These are phyloP conservation scores for Caenorhabditis inopinata DNA, from an alignment of 1,140 invertebrate species.

Conservation along the genomic window DNA sequence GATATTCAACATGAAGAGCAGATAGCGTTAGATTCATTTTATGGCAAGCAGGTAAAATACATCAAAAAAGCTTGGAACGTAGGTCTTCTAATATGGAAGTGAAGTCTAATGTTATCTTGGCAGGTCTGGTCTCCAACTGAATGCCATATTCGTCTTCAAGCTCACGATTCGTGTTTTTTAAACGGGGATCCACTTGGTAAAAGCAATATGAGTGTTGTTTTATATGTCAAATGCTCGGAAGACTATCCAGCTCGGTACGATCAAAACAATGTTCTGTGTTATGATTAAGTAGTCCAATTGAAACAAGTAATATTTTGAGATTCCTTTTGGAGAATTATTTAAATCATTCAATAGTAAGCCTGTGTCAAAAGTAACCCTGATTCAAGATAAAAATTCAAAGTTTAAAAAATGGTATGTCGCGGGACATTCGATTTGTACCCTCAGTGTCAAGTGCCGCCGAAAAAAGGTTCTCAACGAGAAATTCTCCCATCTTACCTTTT, in stretches of 20 bases:
- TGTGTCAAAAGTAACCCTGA: no score
- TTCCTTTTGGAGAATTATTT: no score
- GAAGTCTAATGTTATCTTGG: not conserved
- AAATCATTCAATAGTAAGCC: no score
- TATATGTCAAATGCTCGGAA: not conserved
- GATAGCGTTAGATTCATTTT: not conserved
- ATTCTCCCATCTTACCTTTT: no score
- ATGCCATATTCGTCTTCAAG: not conserved
- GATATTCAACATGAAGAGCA: not conserved
- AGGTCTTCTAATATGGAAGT: not conserved
- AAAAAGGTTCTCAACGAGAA: no score
- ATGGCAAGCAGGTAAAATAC: not conserved
- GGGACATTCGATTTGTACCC: no score
- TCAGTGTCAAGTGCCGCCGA: no score
- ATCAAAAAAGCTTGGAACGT: not conserved
- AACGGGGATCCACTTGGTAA: not conserved
- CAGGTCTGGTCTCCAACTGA: conserved; percentile 21
- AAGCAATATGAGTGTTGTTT: conserved; percentile 1
- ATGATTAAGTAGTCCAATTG: no score
- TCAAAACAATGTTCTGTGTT: no score
- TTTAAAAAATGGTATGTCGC: no score
- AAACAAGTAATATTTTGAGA: no score
- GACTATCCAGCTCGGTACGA: conserved; percentile 18
- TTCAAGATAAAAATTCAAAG: no score
- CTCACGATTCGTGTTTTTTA: not conserved